phyloP scores from a whole-genome alignment of 2,113 vertebrate genomes.

The Mobula hypostoma region DNA sequence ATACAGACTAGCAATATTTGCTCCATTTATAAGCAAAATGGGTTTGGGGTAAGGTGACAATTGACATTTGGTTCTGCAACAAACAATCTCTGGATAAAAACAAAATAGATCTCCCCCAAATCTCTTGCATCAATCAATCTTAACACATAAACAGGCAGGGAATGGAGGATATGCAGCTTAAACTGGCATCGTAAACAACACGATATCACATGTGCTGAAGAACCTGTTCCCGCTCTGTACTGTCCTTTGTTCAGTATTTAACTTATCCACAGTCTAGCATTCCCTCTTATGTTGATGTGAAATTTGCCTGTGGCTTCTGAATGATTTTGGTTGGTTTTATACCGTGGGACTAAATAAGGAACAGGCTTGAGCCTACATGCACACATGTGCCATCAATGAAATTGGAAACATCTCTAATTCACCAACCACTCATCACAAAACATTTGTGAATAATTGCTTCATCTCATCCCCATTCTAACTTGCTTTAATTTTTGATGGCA shows the following conservation, averaged over 20 bases:
- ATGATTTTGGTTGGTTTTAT: not conserved
- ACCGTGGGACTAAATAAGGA: not conserved
- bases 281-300: not conserved
- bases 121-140: not conserved
- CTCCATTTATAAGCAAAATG: not conserved
- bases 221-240: no score
- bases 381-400: not conserved
- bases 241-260: no score
- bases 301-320: not conserved
- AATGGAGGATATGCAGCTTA: no score
- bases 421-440: not conserved
- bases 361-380: not conserved
- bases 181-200: no score
- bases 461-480: not conserved
- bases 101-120: not conserved
- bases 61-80: not conserved
- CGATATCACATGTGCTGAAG: no score
- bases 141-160: not conserved
- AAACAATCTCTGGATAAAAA: not conserved
- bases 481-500: not conserved
- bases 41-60: not conserved
- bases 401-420: not conserved
- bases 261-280: not conserved
- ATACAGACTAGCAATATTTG: not conserved
- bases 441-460: not conserved